phyloP scores from a whole-genome alignment of 2,888 invertebrate species.

The Odontothrips loti region DNA sequence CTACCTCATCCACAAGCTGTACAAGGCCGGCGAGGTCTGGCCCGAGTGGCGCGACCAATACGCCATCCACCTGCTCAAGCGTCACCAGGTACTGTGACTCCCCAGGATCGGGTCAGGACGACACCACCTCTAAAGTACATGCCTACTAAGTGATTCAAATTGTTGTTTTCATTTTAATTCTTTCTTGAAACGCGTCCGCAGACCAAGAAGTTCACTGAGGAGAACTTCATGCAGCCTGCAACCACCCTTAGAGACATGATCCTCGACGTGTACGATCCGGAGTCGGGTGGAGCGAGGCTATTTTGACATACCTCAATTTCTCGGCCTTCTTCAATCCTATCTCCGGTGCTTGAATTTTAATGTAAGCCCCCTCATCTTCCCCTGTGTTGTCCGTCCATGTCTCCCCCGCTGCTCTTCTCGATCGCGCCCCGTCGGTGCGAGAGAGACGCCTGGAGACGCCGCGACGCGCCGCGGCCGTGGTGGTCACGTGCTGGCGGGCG shows the following conservation, averaged over 20 bases:
- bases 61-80: slow-evolving; percentile 45
- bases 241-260: not conserved
- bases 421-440: too few species aligned
- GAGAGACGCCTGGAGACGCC: too few species aligned
- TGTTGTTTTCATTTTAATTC: too few species aligned
- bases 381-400: too few species aligned
- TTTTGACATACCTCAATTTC: not conserved
- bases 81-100: slow-evolving; percentile 39
- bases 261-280: slow-evolving; percentile 6
- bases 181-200: slow-evolving; percentile 41
- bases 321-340: not conserved
- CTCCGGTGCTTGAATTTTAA: too few species aligned
- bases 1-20: slow-evolving; percentile 41
- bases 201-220: not conserved
- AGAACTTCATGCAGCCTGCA: not conserved
- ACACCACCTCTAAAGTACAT: too few species aligned
- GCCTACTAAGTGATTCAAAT: too few species aligned
- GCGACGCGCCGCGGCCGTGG: too few species aligned
- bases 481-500: too few species aligned
- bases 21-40: slow-evolving; percentile 40
- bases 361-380: too few species aligned
- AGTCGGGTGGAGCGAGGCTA: not conserved
- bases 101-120: too few species aligned
- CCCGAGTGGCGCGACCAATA: slow-evolving; percentile 43
- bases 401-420: too few species aligned